Conservation (phyloP, 2,113 vertebrate genomes). For the Progne subis region DNA sequence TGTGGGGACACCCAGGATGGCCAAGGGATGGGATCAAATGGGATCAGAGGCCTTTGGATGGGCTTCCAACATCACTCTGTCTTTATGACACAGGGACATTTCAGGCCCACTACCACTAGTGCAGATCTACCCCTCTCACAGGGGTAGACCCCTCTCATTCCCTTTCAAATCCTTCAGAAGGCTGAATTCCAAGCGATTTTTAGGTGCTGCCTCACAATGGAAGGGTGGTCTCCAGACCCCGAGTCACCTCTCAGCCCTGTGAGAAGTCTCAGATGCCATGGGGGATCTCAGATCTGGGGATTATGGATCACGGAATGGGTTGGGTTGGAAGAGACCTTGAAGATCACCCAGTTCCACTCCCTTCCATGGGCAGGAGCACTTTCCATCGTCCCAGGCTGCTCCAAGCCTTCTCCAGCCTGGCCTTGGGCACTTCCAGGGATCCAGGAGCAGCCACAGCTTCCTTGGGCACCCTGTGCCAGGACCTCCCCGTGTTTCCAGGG, state of each 20-base stretch:
- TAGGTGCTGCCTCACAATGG: neutral
- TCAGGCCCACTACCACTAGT: fast-evolving
- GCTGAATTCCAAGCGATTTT: neutral
- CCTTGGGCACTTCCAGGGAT: neutral
- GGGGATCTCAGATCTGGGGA: neutral
- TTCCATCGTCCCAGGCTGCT: fast-evolving
- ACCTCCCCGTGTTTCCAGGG: fast-evolving
- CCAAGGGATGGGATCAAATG: neutral
- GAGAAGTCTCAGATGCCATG: neutral
- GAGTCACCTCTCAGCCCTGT: neutral
- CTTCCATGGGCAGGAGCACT: neutral
- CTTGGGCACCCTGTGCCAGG: neutral
- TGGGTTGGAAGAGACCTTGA: neutral
- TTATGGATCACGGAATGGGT: neutral
- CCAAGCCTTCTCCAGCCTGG: fast-evolving
- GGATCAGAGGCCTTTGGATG: neutral
- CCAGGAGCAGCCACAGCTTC: neutral
- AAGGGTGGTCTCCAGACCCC: neutral
- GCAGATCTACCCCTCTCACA: neutral
- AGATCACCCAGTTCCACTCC: neutral
- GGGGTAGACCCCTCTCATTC: neutral
- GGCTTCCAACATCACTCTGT: fast-evolving
- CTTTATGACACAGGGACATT: fast-evolving
- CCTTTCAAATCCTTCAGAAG: neutral
- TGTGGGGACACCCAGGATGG: neutral